Percentiles rank a stretch among this genome's conserved stretches.
Evolutionary conservation across 2,888 invertebrate genomes (phyloP).

Genomic region (Sepioteuthis lessoniana): DNA sequence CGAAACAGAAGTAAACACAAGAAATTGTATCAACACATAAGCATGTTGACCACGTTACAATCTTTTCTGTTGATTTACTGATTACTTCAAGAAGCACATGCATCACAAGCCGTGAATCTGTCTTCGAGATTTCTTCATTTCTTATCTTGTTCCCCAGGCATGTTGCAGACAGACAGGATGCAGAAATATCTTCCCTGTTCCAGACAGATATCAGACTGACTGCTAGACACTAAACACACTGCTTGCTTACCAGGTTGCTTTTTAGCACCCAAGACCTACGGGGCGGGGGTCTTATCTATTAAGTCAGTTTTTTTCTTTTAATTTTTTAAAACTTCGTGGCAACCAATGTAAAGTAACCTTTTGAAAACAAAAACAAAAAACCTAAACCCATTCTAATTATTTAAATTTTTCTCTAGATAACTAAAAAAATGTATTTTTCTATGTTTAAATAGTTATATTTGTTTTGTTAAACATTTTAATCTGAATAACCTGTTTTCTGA

Average conservation of each 20-base stretch:
- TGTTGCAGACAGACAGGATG: conserved; percentile 33
- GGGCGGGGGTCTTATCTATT: neutral
- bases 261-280: neutral
- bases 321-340: too few relatives aligned
- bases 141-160: conserved; percentile 23
- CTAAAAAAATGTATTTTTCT: too few relatives aligned
- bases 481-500: too few relatives aligned
- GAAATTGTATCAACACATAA: too few relatives aligned
- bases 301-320: neutral
- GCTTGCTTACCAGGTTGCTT: neutral
- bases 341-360: neutral
- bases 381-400: too few relatives aligned
- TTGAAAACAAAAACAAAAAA: neutral
- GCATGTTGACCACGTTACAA: neutral
- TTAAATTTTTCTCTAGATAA: too few relatives aligned
- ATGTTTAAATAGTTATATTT: too few relatives aligned
- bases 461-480: too few relatives aligned
- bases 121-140: neutral
- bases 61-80: neutral
- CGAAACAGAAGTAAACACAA: neutral
- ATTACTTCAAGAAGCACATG: neutral
- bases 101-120: neutral
- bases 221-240: neutral
- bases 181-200: neutral
- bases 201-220: neutral